A percentile compares a stretch with the other conserved stretches of the same genome.
Evolutionary conservation across 2,113 vertebrate species (phyloP).

Genomic region (Herpailurus yagouaroundi): DNA sequence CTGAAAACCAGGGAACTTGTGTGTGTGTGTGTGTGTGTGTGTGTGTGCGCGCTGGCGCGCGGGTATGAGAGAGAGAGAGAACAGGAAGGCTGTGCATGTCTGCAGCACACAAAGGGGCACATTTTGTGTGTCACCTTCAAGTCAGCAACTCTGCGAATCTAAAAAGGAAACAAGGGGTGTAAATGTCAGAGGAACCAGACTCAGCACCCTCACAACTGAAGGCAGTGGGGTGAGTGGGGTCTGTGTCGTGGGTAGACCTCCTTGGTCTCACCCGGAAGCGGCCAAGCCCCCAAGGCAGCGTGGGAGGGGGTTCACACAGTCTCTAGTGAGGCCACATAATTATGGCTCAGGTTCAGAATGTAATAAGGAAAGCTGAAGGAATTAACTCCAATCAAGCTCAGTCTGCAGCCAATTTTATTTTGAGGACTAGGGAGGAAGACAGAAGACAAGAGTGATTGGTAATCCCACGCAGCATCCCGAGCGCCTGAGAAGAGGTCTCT

Average conservation of each 20-base stretch:
- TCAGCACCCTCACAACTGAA: not conserved
- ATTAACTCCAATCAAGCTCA: not conserved
- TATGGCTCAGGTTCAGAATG: not conserved
- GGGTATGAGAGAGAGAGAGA: no score
- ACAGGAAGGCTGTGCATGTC: not conserved
- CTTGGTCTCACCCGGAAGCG: not conserved
- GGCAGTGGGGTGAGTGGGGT: not conserved
- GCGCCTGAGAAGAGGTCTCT: not conserved
- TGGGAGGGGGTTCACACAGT: not conserved
- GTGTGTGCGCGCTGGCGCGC: no score
- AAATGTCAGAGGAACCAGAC: constrained; percentile 21
- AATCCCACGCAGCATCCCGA: not conserved
- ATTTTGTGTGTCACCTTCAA: constrained; percentile 64
- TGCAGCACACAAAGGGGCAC: not conserved
- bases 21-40: not conserved
- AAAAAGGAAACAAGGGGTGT: constrained; percentile 47
- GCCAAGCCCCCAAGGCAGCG: not conserved
- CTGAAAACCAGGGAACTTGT: constrained; percentile 69
- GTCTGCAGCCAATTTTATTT: not conserved
- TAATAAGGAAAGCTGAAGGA: not conserved
- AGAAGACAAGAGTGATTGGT: no score
- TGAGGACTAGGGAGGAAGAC: not conserved
- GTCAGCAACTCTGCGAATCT: constrained; percentile 50
- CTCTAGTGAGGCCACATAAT: not conserved
- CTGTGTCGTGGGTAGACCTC: not conserved